These are phyloP conservation scores for Macropodus opercularis DNA, from an alignment of 2,797 vertebrate genomes.

Conservation along the genomic window DNA sequence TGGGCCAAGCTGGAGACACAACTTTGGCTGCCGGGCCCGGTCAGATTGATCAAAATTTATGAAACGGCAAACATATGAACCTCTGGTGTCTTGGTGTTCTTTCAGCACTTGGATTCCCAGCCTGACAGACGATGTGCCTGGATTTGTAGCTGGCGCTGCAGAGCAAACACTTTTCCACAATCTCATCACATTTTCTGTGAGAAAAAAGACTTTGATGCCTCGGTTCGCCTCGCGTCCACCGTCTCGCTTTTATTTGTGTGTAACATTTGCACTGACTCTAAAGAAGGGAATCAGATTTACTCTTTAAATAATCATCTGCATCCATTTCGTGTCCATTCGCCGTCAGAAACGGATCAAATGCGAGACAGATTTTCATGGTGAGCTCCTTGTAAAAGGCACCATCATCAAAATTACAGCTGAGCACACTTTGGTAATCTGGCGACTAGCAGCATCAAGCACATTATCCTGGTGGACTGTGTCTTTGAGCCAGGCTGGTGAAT, in stretches of 20 bases:
- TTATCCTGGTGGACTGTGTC: constrained; percentile 71
- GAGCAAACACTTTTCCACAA: constrained; percentile 53
- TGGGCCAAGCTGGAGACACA: constrained; percentile 66
- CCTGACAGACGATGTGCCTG: constrained; percentile 64
- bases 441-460: constrained; percentile 60
- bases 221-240: constrained; percentile 10
- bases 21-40: constrained; percentile 58
- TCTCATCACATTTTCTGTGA: constrained; percentile 48
- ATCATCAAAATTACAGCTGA: constrained; percentile 72
- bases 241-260: constrained; percentile 9
- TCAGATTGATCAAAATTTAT: constrained; percentile 74
- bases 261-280: constrained; percentile 5
- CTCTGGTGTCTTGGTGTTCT: constrained; percentile 72
- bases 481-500: constrained; percentile 71
- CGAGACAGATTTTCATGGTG: constrained; percentile 22
- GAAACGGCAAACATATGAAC: constrained; percentile 73
- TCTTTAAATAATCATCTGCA: not conserved
- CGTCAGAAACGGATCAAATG: constrained; percentile 28
- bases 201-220: constrained; percentile 59
- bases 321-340: not conserved
- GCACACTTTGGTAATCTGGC: constrained; percentile 75
- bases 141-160: constrained; percentile 65
- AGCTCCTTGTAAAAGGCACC: constrained; percentile 44
- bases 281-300: not conserved
- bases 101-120: constrained; percentile 63